Evolutionary conservation across 2,888 invertebrate genomes (phyloP).

Genomic region (Napeogenes sylphis): DNA sequence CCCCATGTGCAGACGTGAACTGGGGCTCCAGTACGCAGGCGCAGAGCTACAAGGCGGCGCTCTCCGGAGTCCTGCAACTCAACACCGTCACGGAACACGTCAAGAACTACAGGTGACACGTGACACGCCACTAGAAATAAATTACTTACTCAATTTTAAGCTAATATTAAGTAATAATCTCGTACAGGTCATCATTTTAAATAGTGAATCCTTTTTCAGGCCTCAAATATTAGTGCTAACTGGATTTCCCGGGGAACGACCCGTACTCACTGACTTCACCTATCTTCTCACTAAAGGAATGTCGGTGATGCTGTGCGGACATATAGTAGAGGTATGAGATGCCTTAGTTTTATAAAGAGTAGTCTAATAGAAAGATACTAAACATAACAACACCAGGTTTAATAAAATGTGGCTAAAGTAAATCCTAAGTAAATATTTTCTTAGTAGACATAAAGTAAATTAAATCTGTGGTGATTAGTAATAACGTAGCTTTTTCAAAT

Average conservation of each 20-base stretch:
- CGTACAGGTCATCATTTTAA: background rate
- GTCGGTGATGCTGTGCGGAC: constrained; percentile 94
- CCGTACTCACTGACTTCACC: constrained; percentile 93
- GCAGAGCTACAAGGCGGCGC: constrained; percentile 95
- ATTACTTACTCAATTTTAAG: no score
- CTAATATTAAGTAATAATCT: no score
- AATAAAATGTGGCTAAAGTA: no score
- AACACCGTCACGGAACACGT: constrained; percentile 96
- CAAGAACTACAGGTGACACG: constrained; percentile 86
- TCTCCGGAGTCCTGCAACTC: constrained; percentile 91
- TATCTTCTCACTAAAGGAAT: constrained; percentile 94
- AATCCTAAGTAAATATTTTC: no score
- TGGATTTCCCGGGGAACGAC: constrained; percentile 92
- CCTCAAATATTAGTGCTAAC: constrained; percentile 90
- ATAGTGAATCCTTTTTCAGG: constrained; percentile 36
- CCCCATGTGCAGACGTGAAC: constrained; percentile 86
- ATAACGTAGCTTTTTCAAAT: no score
- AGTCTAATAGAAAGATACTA: no score
- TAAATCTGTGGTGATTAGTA: no score
- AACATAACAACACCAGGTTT: no score
- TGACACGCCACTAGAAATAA: background rate
- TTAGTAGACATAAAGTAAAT: no score
- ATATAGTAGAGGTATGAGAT: constrained; percentile 85
- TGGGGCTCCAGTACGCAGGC: constrained; percentile 99
- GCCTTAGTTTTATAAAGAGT: background rate